Base-by-base conservation (phyloP, 2,113 vertebrate species). In the Chascanopsetta lugubris region DNA sequence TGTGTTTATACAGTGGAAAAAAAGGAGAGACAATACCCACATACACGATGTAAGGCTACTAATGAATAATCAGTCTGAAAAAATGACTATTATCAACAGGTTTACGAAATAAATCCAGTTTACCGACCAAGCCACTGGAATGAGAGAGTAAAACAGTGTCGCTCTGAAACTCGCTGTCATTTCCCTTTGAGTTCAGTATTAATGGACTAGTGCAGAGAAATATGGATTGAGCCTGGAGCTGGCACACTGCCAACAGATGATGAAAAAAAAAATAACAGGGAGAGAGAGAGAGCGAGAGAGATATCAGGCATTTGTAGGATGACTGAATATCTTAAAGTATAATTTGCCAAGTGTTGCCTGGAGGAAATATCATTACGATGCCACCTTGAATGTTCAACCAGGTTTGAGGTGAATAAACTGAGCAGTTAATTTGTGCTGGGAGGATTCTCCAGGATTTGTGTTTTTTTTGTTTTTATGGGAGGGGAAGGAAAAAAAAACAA, bases 351-450 rank as follows among this genome's bases (percentile, higher is more conserved):
- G 54, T 43, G 54, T 58, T 77, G 60, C 69, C 79, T 56, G 58
- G 61, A 83, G 83, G 54, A 77, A 82, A 80, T 74, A 45, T 59
- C 56, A 76, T 79, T 77, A 73, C 53, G 72, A 80, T 66, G 68
- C 50, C 72, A 73, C 54, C 54, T 62, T 55, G 54, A 75, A 79
- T 56, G 60, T 78, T 81, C 60, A 76, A 77, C 27, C 22, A 71
- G 82, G 79, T 79, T 54, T 42, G 51, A 72, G 69, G 76, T 55
- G 45, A 87, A 56, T 65, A 82, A 76, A 84, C 59, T 42, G 36
- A 10, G 49, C 70, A 67, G 69, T 59, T 80, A 62, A 69, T 69
- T 70, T 75, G 62, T 61, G 67, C 47, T 78, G 53, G 20, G 63
- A 72, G 57, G 36, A 49, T 46, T 25, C 8, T n/a, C 22, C 61